Base-by-base conservation (phyloP, 2,113 vertebrate genomes). In the Canis aureus region DNA sequence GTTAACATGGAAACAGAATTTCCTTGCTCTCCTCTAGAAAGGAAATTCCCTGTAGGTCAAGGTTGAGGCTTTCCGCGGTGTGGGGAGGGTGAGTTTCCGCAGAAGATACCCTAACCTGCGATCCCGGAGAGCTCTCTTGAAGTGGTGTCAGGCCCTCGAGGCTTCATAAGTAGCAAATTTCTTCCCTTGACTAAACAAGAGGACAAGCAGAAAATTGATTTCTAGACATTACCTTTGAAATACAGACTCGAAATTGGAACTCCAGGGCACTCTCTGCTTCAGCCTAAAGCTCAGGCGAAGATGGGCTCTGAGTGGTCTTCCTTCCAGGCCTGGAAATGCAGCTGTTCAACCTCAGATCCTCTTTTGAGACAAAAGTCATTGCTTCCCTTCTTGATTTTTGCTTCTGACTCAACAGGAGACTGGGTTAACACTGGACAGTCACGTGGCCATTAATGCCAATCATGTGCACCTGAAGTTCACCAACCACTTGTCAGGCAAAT, bases 31-130 rank as follows among this genome's bases (percentile, higher is more conserved):
- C 73, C 97, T 97, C 96, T 86, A 96, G 96, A 98, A 98, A 92
- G 97, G 97, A 98, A 98, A 98, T 98, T 98, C 97, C 95, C 97
- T 95, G 69, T 74, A 98, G 98, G 98, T 98, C 98, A 98, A 98
- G 98, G 98, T 98, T 86, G 96, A 98, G 94, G 98, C 95, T 98
- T 97, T 98, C 97, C 95, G 95, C 91, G 82, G 38, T 51, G 29
- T 23, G 97, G 86, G 89, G 80, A 88, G 90, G 95, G 57, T n/a
- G 38, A 92, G 98, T 93, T 96, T 95, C 96, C 55, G 59, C 92
- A 79, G 95, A 98, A 98, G 98, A 98, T 97, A 98, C 98, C 95
- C 98, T 97, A 98, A 98, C 95, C 97, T 93, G 97, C 98, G 98
- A 98, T 98, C 98, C 94, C 82, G 83, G 89, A 97, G 91, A 82